These are phyloP conservation scores for Typhlichthys subterraneus DNA, from an alignment of 2,797 vertebrate genomes.

Conservation along the genomic window DNA sequence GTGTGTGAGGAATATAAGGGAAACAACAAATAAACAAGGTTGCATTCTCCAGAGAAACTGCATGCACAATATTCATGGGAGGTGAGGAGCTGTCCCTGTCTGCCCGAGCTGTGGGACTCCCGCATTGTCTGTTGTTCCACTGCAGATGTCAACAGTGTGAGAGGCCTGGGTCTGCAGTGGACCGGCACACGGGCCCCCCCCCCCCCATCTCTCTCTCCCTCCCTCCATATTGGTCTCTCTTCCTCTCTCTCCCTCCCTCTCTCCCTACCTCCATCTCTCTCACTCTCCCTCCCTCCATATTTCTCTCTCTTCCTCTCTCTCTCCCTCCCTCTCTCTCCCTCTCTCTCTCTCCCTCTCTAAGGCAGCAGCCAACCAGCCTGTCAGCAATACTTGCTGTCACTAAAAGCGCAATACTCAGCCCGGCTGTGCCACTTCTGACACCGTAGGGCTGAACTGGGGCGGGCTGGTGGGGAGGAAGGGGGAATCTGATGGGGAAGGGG, in stretches of 20 bases:
- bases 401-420: constrained; percentile 72
- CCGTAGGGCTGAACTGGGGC: constrained; percentile 24
- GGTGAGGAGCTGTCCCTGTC: constrained; percentile 50
- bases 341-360: constrained; percentile 10
- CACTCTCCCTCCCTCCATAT: too few species aligned
- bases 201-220: too few species aligned
- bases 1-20: constrained; percentile 41
- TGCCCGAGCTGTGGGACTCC: constrained; percentile 57
- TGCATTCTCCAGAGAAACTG: constrained; percentile 75
- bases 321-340: not conserved
- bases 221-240: too few species aligned
- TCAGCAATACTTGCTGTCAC: constrained; percentile 74
- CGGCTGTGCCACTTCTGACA: constrained; percentile 67
- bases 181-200: constrained; percentile 61
- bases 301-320: not conserved
- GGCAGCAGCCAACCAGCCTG: constrained; percentile 74
- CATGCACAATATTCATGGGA: constrained; percentile 79
- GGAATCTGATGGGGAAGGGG: too few species aligned
- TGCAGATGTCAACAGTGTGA: constrained; percentile 67
- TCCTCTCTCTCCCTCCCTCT: not conserved
- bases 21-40: constrained; percentile 58
- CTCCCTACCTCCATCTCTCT: not conserved
- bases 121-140: constrained; percentile 61
- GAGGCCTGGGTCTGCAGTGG: constrained; percentile 72
- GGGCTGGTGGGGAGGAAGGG: too few species aligned